Base-by-base conservation (phyloP, 1,140 invertebrate genomes). In the Notospermus geniculatus region DNA sequence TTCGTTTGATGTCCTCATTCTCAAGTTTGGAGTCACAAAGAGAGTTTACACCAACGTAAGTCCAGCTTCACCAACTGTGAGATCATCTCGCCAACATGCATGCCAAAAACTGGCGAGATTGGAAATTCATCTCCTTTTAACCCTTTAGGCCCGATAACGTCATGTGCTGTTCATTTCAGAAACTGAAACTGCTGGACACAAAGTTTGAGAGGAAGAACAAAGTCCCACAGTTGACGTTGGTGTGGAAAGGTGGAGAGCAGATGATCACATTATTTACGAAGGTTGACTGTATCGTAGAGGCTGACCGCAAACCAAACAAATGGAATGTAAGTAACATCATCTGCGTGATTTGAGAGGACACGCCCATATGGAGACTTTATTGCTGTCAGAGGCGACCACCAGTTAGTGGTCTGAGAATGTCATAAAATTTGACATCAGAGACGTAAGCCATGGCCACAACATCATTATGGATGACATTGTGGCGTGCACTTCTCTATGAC, bases 1-100 rank as follows among this genome's bases (percentile, higher is more conserved):
- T 61, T 87, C 87, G 25, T 87, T 95, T 80, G 92, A 95, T 76
- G 87, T 90, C 7, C 87, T 94, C 15, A 83, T 94, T 0, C 75
- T 90, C n/a, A 84, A 87, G 30, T 87, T 90, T 71, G 92, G 91
- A 1, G 83, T 90, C 41, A 85, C 87, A 4, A 85, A 90, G 53
- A 74, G 86, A 64, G 80, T 91, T 64, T 88, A 87, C 71, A 80
- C 84, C 75, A 84, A 86, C 76, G 83, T 86, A 74, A 82, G 81
- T 66, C n/a, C n/a, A n/a, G n/a, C n/a, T n/a, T n/a, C n/a, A n/a
- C n/a, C n/a, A n/a, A n/a, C n/a, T n/a, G n/a, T n/a, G n/a, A n/a
- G n/a, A n/a, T n/a, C n/a, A n/a, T n/a, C n/a, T n/a, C n/a, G n/a
- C n/a, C n/a, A n/a, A n/a, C n/a, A n/a, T n/a, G n/a, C n/a, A n/a